Evolutionary conservation across 2,888 invertebrate species (phyloP).

Genomic region (Drosophila anomalata): DNA sequence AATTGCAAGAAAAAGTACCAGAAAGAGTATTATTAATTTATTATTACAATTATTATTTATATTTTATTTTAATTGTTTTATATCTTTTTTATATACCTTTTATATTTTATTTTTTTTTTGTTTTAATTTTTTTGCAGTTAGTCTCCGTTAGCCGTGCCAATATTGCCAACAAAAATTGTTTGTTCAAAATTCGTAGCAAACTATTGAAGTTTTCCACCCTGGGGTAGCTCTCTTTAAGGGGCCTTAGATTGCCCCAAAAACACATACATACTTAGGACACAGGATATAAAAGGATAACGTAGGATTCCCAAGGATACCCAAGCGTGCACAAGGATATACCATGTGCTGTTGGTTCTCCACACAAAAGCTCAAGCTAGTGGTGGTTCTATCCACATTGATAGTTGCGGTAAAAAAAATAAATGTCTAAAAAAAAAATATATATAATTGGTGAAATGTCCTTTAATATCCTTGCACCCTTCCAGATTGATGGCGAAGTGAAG

Average conservation of each 20-base stretch:
- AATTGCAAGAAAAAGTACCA: too few species aligned
- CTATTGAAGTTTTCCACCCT: not conserved
- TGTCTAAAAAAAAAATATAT: too few species aligned
- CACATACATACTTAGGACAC: not conserved
- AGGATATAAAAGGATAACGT: not conserved
- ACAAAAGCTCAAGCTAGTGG: slow-evolving; percentile 25
- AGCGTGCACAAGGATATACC: not conserved
- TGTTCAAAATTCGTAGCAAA: not conserved
- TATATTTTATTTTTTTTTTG: not conserved
- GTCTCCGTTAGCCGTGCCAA: not conserved
- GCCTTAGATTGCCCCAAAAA: slow-evolving; percentile 3
- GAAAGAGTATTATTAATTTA: too few species aligned
- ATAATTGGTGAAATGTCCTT: not conserved
- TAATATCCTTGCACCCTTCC: not conserved
- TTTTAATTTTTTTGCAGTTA: not conserved
- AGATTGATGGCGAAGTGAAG: slow-evolving; percentile 36
- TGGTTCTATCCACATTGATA: slow-evolving; percentile 18
- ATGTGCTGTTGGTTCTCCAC: slow-evolving; percentile 31
- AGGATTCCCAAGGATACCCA: not conserved
- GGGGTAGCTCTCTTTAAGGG: not conserved
- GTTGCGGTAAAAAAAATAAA: slow-evolving; percentile 14
- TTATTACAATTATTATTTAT: not conserved
- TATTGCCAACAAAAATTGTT: not conserved
- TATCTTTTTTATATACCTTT: not conserved
- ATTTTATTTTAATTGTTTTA: not conserved